These are phyloP conservation scores for Aporophyla nigra DNA, from an alignment of 2,888 invertebrate species.

Conservation along the genomic window DNA sequence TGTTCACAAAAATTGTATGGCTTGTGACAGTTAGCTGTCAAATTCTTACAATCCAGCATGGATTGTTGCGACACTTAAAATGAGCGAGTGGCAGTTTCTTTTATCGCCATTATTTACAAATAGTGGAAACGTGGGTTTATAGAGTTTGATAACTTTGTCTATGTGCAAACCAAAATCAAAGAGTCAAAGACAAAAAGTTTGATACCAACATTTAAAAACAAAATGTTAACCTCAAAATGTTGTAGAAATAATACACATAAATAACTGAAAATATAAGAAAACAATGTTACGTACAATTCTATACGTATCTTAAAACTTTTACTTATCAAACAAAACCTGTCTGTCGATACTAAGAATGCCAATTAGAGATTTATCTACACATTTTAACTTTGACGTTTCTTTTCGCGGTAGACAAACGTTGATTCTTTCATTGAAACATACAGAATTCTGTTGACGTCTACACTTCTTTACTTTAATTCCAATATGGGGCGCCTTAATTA, in stretches of 20 bases:
- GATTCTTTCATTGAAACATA: conserved; percentile 62
- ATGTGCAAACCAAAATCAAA: conserved; percentile 19
- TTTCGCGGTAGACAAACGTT: conserved; percentile 72
- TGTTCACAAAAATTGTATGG: too few relatives aligned
- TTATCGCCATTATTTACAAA: not conserved
- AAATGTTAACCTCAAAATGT: conserved; percentile 51
- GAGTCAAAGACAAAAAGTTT: conserved; percentile 3
- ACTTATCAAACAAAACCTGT: not conserved
- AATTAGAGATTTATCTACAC: not conserved
- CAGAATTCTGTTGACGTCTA: conserved; percentile 72
- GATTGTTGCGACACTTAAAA: too few relatives aligned
- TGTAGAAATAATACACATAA: not conserved
- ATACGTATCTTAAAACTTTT: not conserved
- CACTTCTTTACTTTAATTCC: conserved; percentile 52
- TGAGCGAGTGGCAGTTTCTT: too few relatives aligned
- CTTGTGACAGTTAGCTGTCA: too few relatives aligned
- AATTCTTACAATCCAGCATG: too few relatives aligned
- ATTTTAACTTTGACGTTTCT: conserved; percentile 70
- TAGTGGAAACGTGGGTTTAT: not conserved
- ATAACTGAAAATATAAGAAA: not conserved
- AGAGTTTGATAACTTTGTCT: conserved; percentile 1
- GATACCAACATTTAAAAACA: conserved; percentile 47
- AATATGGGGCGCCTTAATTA: conserved; percentile 32
- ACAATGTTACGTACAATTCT: not conserved
- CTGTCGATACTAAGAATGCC: not conserved